Evolutionary conservation across 2,888 invertebrate genomes (phyloP), one percentile per base, ranked within the genome.

Genomic region (Diaprepes abbreviatus): DNA sequence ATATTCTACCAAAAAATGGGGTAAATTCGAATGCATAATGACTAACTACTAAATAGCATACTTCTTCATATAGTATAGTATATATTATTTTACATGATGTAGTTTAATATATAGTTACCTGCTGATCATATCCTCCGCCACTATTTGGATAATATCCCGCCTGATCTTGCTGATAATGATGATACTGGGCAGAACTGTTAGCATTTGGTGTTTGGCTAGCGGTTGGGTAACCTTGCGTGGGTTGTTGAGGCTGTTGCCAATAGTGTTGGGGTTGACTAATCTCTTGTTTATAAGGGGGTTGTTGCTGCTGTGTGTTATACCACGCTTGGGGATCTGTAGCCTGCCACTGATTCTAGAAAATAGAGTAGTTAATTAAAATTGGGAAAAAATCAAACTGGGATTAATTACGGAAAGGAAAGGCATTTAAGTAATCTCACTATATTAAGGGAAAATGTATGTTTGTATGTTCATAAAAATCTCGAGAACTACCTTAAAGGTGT

Each of bases 241-340:
- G 70, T 45, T 24, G 45, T 50, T 43, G 43, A 19, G 66, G 21
- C 31, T 45, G 67, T 64, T 72, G 75, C 76, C 74, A 77, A 70
- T 76, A 76, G 21, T 78, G 76, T 36, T 75, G 85, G 16, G 68
- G 55, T 19, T 75, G 85, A 7, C 50, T 16, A 12, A 72, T 72
- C 6, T 73, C 74, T 84, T 80, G 59, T 35, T 48, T 66, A 14
- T 31, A 2, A 6, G 50, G 38, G 12, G 54, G 74, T 45, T 78
- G 77, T 40, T 77, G 77, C 48, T 76, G 73, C 35, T 81, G 81
- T 43, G 76, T 79, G 36, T 69, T 85, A 74, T 87, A 87, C 82
- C 83, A 84, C 65, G 85, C 87, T 83, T 84, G 43, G 74, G 75
- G 3, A 55, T 38, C 38, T 70, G 73, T n/a, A 65, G 74, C 85